Conservation (phyloP, 2,797 vertebrate genomes). For the Danio kyathit region DNA sequence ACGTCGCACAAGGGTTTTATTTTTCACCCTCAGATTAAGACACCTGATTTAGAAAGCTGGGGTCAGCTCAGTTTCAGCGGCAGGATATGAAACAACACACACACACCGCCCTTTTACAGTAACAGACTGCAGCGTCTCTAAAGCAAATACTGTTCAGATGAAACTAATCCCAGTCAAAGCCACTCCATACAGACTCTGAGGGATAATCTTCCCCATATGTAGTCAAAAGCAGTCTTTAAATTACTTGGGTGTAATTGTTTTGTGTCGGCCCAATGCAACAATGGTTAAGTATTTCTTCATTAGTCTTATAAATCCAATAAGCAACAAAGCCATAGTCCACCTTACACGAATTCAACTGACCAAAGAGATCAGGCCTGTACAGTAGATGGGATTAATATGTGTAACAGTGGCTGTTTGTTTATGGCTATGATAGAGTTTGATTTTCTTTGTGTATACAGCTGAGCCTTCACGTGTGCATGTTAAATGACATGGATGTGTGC, state of each 20-base stretch:
- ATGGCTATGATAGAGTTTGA: not conserved
- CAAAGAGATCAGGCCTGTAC: not conserved
- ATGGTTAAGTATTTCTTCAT: not conserved
- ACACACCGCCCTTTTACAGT: constrained; percentile 46
- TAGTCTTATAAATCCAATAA: not conserved
- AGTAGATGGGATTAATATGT: not conserved
- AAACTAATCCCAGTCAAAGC: constrained; percentile 41
- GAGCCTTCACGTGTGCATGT: not conserved
- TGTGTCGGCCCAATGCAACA: not conserved
- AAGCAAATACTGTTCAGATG: constrained; percentile 53
- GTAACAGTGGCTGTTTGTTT: not conserved
- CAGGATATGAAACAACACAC: constrained; percentile 40
- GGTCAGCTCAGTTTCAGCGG: constrained; percentile 42
- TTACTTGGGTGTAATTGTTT: not conserved
- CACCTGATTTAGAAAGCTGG: constrained; percentile 46
- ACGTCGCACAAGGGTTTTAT: constrained; percentile 49
- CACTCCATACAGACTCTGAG: constrained; percentile 10
- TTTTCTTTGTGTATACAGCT: not conserved
- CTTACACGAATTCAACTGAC: not conserved
- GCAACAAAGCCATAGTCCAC: not conserved
- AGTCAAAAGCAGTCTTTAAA: constrained; percentile 15
- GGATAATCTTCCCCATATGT: constrained; percentile 36
- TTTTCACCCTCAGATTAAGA: constrained; percentile 36
- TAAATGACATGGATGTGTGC: not conserved
- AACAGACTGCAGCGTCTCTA: constrained; percentile 52